Base-by-base conservation (phyloP, 2,888 invertebrate genomes). In the Ligdia adustata region DNA sequence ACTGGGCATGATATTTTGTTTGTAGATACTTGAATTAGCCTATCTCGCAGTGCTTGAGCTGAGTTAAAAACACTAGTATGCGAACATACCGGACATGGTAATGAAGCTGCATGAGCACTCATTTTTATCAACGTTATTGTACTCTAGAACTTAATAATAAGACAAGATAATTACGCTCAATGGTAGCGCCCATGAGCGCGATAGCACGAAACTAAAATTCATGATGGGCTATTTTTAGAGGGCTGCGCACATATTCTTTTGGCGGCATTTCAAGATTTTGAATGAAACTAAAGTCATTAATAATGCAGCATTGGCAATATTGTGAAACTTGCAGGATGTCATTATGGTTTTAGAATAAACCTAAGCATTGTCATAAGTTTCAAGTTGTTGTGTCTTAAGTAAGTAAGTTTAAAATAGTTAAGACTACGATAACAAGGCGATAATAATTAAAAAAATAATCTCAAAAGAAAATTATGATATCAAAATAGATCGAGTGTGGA, bases 81-180 rank as follows among this genome's bases (percentile, higher is more conserved):
- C 42, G 93, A 91, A 82, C 96, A 96, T 72, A 96, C 80, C 18
- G 96, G 96, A 78, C 96, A 96, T 44, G 94, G 89, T 58, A 96
- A 90, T 42, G 93, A 84, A 53, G 89, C 88, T 69, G 91, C 90
- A 70, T 91, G 87, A 51, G 79, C 87, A 83, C 88, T 88, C 90
- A 90, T 90, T 13, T 62, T 34, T n/a, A n/a, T n/a, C n/a, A 22
- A 22, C 6, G 6, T 18, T 18, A 6, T 5, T 18, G 18, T 4
- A 6, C 6, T 18, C 6, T 18, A 18, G 4, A 18, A 18, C 18
- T 18, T 4, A 18, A 31, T 29, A n/a, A 46, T 46, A 42, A 5
- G 5, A 32, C 9, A 1, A 20, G 9, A 29, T 7, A 22, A 22
- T 14, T 35, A 14, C 5, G 7, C 18, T 20, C 12, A 31, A 9